Evolutionary conservation across 2,888 invertebrate genomes (phyloP).

Genomic region (Amphimallon solstitiale): DNA sequence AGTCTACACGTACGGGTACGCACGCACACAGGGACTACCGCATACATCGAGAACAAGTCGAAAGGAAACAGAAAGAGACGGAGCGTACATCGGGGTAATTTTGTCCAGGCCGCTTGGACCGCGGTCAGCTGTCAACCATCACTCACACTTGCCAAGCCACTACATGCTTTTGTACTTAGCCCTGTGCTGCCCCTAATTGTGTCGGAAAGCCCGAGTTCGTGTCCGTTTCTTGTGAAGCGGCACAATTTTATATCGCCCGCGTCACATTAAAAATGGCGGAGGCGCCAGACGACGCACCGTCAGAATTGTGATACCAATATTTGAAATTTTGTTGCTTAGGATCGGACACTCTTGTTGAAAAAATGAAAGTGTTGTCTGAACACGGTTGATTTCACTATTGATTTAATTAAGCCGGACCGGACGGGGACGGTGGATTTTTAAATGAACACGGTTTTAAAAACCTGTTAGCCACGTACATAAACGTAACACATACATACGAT

Average conservation of each 20-base stretch:
- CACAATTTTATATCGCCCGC: constrained; percentile 11
- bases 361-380: constrained; percentile 47
- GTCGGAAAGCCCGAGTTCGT: constrained; percentile 57
- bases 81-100: constrained; percentile 46
- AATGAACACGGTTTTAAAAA: constrained; percentile 22
- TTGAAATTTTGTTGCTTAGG: constrained; percentile 48
- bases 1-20: neutral
- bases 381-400: constrained; percentile 46
- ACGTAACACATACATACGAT: neutral
- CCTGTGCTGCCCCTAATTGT: constrained; percentile 62
- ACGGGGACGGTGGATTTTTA: neutral
- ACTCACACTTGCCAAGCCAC: constrained; percentile 62
- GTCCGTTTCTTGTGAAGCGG: constrained; percentile 30
- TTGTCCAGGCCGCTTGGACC: constrained; percentile 55
- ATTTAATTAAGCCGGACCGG: constrained; percentile 45
- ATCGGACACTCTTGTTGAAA: constrained; percentile 47
- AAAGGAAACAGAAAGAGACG: constrained; percentile 31
- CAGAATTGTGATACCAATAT: constrained; percentile 35
- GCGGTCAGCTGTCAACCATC: constrained; percentile 64
- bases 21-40: no score
- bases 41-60: neutral
- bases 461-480: constrained; percentile 8
- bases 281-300: constrained; percentile 46
- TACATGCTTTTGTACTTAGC: constrained; percentile 66
- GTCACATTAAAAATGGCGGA: constrained; percentile 40